Percentiles rank a stretch among this genome's conserved stretches.
phyloP scores from a whole-genome alignment of 2,888 invertebrate species.

The Drosophila quinaria region DNA sequence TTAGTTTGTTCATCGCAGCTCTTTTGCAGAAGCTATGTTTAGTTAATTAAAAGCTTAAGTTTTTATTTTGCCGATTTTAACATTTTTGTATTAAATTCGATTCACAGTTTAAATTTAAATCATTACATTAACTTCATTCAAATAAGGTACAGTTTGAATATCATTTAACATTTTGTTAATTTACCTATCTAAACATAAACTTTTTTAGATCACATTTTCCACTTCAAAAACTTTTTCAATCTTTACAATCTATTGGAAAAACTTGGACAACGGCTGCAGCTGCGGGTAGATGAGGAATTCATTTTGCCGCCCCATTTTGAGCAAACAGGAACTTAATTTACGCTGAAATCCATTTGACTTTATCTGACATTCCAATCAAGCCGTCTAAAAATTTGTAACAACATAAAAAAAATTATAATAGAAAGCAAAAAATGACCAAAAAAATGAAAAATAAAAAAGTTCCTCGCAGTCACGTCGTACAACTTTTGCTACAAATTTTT shows the following conservation, averaged over 20 bases:
- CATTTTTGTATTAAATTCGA: no score
- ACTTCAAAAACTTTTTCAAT: conserved; percentile 44
- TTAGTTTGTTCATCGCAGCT: no score
- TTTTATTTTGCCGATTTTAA: no score
- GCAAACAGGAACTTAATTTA: conserved; percentile 74
- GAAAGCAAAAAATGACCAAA: conserved; percentile 56
- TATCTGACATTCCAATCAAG: conserved; percentile 84
- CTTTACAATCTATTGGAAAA: conserved; percentile 42
- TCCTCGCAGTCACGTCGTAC: conserved; percentile 72
- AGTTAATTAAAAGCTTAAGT: no score
- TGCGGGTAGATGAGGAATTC: conserved; percentile 52
- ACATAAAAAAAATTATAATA: conserved; percentile 63
- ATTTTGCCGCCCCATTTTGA: conserved; percentile 57
- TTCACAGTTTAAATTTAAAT: no score
- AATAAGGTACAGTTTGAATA: not conserved
- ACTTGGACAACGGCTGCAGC: conserved; percentile 57
- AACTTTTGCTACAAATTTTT: conserved; percentile 75
- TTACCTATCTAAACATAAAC: not conserved
- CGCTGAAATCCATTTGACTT: conserved; percentile 83
- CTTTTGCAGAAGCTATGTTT: no score
- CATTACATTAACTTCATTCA: not conserved
- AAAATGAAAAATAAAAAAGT: conserved; percentile 53
- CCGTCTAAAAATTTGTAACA: conserved; percentile 75
- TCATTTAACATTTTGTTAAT: not conserved
- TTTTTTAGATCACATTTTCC: conserved; percentile 5